phyloP scores from a whole-genome alignment of 1,140 invertebrate genomes.

The Reticulitermes speratus region DNA sequence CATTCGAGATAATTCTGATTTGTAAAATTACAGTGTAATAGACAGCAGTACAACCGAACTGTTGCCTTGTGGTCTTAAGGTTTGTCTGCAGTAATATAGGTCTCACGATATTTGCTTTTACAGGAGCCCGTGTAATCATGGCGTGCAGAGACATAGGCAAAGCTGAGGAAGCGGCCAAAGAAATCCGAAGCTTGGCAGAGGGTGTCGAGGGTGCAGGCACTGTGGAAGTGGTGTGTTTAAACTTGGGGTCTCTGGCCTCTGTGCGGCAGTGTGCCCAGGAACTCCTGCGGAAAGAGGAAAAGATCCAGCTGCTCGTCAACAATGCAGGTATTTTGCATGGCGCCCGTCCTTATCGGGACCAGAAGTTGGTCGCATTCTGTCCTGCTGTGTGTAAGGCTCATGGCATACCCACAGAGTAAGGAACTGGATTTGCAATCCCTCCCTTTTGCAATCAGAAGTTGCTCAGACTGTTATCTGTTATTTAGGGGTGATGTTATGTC shows the following conservation, averaged over 20 bases:
- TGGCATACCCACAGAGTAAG: too few relatives aligned
- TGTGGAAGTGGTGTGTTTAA: conserved; percentile 60
- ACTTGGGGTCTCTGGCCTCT: conserved; percentile 70
- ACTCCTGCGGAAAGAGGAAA: conserved; percentile 57
- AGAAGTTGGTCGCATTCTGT: too few relatives aligned
- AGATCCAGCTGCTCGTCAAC: conserved; percentile 62
- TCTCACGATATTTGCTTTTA: not conserved
- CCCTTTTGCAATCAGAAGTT: too few relatives aligned
- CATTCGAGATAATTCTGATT: too few relatives aligned
- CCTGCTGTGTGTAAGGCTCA: too few relatives aligned
- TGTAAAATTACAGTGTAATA: too few relatives aligned
- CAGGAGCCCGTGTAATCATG: conserved; percentile 59
- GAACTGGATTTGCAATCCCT: too few relatives aligned
- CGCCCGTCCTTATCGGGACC: too few relatives aligned
- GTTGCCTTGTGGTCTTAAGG: too few relatives aligned
- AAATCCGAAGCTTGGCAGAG: conserved; percentile 42
- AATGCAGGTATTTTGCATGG: not conserved
- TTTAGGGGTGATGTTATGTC: conserved; percentile 46
- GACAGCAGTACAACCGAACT: too few relatives aligned
- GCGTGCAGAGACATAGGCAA: conserved; percentile 61
- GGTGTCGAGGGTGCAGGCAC: conserved; percentile 48
- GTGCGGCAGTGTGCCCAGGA: conserved; percentile 67
- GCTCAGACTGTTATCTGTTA: not conserved
- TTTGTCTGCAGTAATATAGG: too few relatives aligned
- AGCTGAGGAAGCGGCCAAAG: conserved; percentile 49